A percentile compares a stretch with the other conserved stretches of the same genome.
Evolutionary conservation across 1,140 invertebrate genomes (phyloP).

Genomic region (Holcopasites calliopsidis): DNA sequence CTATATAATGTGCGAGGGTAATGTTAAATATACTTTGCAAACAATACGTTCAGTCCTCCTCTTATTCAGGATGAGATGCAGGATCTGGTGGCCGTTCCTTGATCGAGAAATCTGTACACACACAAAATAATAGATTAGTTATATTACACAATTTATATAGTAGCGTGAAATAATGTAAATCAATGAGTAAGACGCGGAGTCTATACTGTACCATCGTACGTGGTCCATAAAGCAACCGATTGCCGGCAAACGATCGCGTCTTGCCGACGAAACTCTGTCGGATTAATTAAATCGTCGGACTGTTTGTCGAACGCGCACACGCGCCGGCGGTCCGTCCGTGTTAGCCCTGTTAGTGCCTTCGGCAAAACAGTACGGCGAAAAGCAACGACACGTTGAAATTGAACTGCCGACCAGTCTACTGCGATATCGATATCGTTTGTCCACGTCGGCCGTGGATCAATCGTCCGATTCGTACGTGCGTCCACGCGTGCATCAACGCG

Average conservation of each 20-base stretch:
- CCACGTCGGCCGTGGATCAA: conserved; percentile 6
- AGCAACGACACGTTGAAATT: conserved; percentile 17
- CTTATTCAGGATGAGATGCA: too few species aligned
- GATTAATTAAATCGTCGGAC: conserved; percentile 12
- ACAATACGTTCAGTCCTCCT: too few species aligned
- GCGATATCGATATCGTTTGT: conserved; percentile 14
- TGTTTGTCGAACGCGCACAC: background rate
- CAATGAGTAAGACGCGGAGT: too few species aligned
- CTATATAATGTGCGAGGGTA: too few species aligned
- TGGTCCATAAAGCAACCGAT: background rate
- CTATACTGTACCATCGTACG: too few species aligned
- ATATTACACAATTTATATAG: too few species aligned
- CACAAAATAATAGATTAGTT: too few species aligned
- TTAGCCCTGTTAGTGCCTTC: background rate
- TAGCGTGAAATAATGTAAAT: too few species aligned
- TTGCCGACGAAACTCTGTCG: background rate
- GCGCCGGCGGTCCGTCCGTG: background rate
- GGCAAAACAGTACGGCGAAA: conserved; percentile 13
- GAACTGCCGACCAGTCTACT: background rate
- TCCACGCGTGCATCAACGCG: conserved; percentile 14
- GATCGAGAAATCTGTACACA: too few species aligned
- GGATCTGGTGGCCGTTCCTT: too few species aligned
- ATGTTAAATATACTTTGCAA: too few species aligned
- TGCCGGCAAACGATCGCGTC: background rate
- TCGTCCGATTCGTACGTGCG: conserved; percentile 10